phyloP scores from a whole-genome alignment of 2,797 vertebrate species.

The Melopsittacus undulatus region DNA sequence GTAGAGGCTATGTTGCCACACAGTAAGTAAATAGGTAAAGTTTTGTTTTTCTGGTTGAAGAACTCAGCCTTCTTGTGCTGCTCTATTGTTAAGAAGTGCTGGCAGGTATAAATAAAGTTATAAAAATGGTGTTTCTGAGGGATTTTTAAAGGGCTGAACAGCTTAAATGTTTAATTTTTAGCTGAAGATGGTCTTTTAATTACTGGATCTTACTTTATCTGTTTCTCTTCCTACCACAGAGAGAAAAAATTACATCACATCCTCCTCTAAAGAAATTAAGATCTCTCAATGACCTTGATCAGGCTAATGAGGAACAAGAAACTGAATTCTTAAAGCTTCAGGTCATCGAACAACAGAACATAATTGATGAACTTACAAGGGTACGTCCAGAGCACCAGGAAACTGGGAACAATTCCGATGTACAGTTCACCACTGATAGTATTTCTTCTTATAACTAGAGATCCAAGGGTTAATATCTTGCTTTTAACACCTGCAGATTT shows the following conservation, averaged over 20 bases:
- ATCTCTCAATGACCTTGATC: slow-evolving; percentile 97
- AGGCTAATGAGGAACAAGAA: slow-evolving; percentile 97
- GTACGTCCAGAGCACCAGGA: slow-evolving; percentile 74
- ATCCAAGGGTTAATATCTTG: background rate
- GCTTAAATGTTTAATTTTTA: background rate
- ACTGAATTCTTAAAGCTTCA: slow-evolving; percentile 97
- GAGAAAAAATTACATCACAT: slow-evolving; percentile 94
- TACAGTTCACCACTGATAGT: background rate
- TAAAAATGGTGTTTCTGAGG: background rate
- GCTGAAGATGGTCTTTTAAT: background rate
- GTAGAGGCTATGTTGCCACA: background rate
- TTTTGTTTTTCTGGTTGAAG: background rate
- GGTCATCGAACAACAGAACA: slow-evolving; percentile 96
- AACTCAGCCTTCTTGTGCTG: background rate
- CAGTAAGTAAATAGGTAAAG: background rate
- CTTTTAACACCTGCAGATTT: background rate
- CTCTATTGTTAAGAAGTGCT: background rate
- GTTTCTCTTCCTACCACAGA: slow-evolving; percentile 76
- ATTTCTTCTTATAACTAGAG: background rate
- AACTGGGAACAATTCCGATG: background rate
- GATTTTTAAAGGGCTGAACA: background rate
- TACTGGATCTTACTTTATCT: background rate
- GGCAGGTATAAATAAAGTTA: background rate
- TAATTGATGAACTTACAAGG: slow-evolving; percentile 97
- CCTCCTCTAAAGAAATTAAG: slow-evolving; percentile 94